Evolutionary conservation across 2,113 vertebrate species (phyloP), one percentile per base, ranked within the genome.

Genomic region (Ceyx margarethae): DNA sequence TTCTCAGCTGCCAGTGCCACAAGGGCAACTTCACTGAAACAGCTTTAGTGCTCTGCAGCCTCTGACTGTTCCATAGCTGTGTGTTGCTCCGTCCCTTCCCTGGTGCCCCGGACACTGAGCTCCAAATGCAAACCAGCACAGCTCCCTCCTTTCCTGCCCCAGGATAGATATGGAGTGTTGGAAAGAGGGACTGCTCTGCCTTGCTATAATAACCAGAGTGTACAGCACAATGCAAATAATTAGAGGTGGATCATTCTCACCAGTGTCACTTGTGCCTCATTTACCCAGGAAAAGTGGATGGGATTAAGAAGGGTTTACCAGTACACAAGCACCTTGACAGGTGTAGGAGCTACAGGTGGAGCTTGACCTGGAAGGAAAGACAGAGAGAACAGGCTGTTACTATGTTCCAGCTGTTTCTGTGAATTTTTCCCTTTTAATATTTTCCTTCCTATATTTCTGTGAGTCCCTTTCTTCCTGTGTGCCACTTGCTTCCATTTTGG

Each of bases 391-490:
- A 15, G 48, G 81, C 48, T 68, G 4, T 67, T 54, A 40, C 80
- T 28, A 21, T 33, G 28, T 10, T 9, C n/a, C 5, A 2, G 20
- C 50, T 69, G 5, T 74, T 43, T 42, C 35, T 57, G 42, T 8
- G 3, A 43, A 23, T 40, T 56, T 86, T 64, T 57, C 64, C 81
- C 3, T 56, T 61, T 66, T 29, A 35, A 57, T 28, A 25, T 43
- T 56, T 23, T 81, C 53, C 42, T 91, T 91, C 94, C 85, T 92
- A 65, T 95, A 66, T 93, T 96, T 95, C 89, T 89, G 33, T 91
- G 65, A 58, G 50, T 50, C 33, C 62, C 14, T 87, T 78, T 72
- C 37, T 64, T 22, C 50, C 28, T 15, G 1, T n/a, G 76, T 79
- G 21, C 69, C 56, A 6, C 65, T 66, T 86, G 80, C 66, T 96